Base-by-base conservation (phyloP, 2,797 vertebrate species). In the Spatula clypeata region DNA sequence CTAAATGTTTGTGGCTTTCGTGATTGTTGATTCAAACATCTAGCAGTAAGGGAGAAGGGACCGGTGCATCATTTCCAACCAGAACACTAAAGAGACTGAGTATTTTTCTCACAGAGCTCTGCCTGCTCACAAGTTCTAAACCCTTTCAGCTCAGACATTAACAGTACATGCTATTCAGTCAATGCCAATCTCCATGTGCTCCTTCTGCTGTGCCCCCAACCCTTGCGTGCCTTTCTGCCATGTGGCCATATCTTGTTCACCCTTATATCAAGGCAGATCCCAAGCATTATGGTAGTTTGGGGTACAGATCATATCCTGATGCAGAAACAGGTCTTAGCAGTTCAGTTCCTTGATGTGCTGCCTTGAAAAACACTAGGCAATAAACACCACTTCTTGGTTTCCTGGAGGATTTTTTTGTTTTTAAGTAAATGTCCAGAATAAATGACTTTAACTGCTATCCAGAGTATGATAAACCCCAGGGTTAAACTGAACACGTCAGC, bases 111-210 rank as follows among this genome's bases (percentile, higher is more conserved):
- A 24, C 27, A 12, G 77, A n/a, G 13, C 14, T 93, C 7, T 74
- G 51, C 20, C 11, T 45, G 40, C 17, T 91, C 18, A 23, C 42
- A 83, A 73, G n/a, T 80, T 71, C 53, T 53, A 87, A 90, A 61
- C 26, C 15, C 13, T 49, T 87, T 61, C 36, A 57, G 5, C 40
- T 90, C 83, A 71, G 44, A 64, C 32, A 20, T 49, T 58, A 73
- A 90, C 4, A n/a, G 31, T 29, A 57, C 10, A 40, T 84, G 13
- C 20, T 82, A 6, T 27, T 66, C 61, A 65, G 27, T 9, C 24
- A 34, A 0, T 19, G 13, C 44, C 42, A 55, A 20, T 42, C 11
- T 58, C 31, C 0, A 0, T 62, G 58, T 72, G 20, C n/a, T 40
- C 21, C n/a, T 64, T 54, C 36, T 74, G 34, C 58, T 44, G 26